These are phyloP conservation scores for Bufo gargarizans DNA, from an alignment of 2,113 vertebrate genomes.

Conservation along the genomic window DNA sequence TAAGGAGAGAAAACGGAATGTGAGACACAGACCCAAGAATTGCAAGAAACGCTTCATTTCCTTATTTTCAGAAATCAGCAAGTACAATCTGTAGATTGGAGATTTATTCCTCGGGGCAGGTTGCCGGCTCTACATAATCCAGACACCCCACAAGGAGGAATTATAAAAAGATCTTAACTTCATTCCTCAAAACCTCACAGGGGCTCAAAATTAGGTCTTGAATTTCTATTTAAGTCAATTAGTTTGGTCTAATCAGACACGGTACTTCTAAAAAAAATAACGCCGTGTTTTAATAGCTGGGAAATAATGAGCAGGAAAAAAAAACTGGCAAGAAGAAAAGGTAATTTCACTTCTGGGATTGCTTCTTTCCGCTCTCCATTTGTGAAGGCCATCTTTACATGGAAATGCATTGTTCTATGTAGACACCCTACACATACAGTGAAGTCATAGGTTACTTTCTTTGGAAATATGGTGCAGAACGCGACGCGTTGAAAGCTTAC, in stretches of 20 bases:
- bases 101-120: slow-evolving; percentile 36
- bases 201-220: slow-evolving; percentile 43
- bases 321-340: slow-evolving; percentile 27
- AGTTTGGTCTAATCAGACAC: slow-evolving; percentile 48
- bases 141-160: slow-evolving; percentile 44
- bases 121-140: slow-evolving; percentile 39
- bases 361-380: slow-evolving; percentile 43
- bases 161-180: slow-evolving; percentile 48
- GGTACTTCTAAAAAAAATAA: slow-evolving; percentile 33
- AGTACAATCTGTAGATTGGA: slow-evolving; percentile 31
- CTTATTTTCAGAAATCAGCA: slow-evolving; percentile 27
- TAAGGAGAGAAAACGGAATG: neutral
- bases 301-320: slow-evolving; percentile 51
- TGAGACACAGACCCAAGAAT: slow-evolving; percentile 19
- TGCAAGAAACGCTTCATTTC: slow-evolving; percentile 3
- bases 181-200: slow-evolving; percentile 43
- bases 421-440: slow-evolving; percentile 21
- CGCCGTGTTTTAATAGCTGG: slow-evolving; percentile 42
- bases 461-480: slow-evolving; percentile 40
- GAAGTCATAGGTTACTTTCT: slow-evolving; percentile 53
- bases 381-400: slow-evolving; percentile 14
- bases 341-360: slow-evolving; percentile 47
- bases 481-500: slow-evolving; percentile 45
- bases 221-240: slow-evolving; percentile 49
- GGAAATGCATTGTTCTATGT: slow-evolving; percentile 32